Base-by-base conservation (phyloP, 2,113 vertebrate genomes). In the Chloebia gouldiae region DNA sequence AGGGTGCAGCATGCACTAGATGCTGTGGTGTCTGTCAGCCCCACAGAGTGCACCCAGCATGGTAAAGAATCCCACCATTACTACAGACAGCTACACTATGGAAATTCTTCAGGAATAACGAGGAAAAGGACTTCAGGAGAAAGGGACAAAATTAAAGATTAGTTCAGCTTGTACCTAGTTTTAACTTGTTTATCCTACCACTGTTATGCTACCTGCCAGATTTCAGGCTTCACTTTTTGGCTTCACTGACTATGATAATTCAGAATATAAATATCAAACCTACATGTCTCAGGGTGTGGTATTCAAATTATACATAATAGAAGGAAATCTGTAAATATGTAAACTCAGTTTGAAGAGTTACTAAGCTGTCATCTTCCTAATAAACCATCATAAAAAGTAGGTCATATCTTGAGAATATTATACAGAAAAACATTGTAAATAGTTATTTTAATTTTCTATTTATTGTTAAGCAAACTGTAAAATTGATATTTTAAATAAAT, bases 1-100 rank as follows among this genome's bases (percentile, higher is more conserved):
- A 45, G 25, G 13, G 11, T 22, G 25, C 66, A 57, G 35, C 1
- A 1, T 45, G 7, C 24, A 20, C 6, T 17, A 2, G 16, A 0
- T n/a, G 13, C 44, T 40, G 37, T 27, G 23, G 13, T 37, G 30
- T n/a, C 37, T 33, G 12, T 47, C 45, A 40, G 66, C 13, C 50
- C 40, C 42, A 78, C 28, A 13, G 23, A 33, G 20, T 21, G n/a
- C n/a, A 33, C 11, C 42, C 45, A 45, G 10, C 35, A 5, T 45
- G 28, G 9, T n/a, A 33, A 37, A 56, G 78, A 54, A 13, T 10
- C 11, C 42, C 21, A 28, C 15, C 21, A n/a, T 31, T 47, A 47
- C 25, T 75, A 40, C n/a, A 79, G 56, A 28, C 11, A 66, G 6
- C 4, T 40, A 13, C 9, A 7, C 23, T 31, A 19, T 7, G 15